Evolutionary conservation across 2,888 invertebrate species (phyloP), one percentile per base, ranked within the genome.

Genomic region (Embidobia sp.): DNA sequence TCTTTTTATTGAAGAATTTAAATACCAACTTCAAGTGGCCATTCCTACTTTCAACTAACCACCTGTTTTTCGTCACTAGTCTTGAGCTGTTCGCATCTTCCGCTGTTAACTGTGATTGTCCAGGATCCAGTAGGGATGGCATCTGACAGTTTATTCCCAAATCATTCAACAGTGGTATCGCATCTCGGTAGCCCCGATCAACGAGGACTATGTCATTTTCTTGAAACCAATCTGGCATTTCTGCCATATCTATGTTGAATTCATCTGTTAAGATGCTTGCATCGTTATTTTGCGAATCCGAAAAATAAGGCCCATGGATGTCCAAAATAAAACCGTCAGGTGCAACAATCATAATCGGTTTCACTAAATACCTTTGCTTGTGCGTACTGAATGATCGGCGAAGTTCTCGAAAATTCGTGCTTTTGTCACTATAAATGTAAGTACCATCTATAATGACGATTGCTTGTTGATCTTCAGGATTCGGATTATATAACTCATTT

Each of bases 291-390:
- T 31, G 16, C 2, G 13, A 35, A 46, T 73, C 73, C 6, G 77
- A 53, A 31, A 77, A 67, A 42, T 66, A 77, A 0, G 67, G 66
- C 1, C 55, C 55, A 2, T 61, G 55, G 5, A 77, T 72, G 15
- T 63, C 69, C 8, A 76, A 31, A 19, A 76, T 70, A 26, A 40
- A 75, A 0, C 76, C 70, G 31, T 70, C 59, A 1, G 76, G 63
- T 22, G 64, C 64, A 22, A 48, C 48, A 8, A 76, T 10, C 26
- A 31, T 10, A 1, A 13, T 10, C 6, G 31, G 49, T 18, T 49
- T 49, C n/a, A 49, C 4, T 18, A 49, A 31, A 49, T 49, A 2
- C 1, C 8, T 7, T 5, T 18, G 16, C 7, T 49, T 31, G 18
- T 49, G 31, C 6, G 4, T 10, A 11, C 31, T 10, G n/a, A 13